Evolutionary conservation across 2,113 vertebrate genomes (phyloP), one percentile per base, ranked within the genome.

Genomic region (Odocoileus hemionus): DNA sequence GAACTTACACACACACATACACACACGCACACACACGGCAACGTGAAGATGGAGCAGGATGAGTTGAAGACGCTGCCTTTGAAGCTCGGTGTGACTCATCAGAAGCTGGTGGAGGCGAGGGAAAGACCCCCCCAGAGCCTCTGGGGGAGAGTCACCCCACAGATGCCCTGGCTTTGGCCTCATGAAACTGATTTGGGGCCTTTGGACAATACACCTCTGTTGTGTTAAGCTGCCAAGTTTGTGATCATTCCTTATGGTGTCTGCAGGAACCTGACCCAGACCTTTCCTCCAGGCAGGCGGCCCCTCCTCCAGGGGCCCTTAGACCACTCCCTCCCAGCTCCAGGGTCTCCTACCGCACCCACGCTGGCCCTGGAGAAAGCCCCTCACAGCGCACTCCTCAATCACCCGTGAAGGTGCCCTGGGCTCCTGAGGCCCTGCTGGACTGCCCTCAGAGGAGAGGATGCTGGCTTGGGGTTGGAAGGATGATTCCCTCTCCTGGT

Each of bases 351-450:
- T 8, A 2, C 57, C 0, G 2, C 7, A 30, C 2, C 15, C 11
- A 21, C 0, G 2, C 43, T 3, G 33, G 23, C 21, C 43, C 50
- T 9, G 39, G 30, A 33, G 3, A 43, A 16, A 52, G 64, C 61
- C 36, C 58, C 70, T 33, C 7, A 11, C 14, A 2, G 0, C 0
- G 1, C 1, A 6, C 78, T 45, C 52, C 30, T 30, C 2, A 1
- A 1, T 21, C 8, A 0, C 21, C 55, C 0, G 0, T 0, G 43
- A 13, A 9, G n/a, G 67, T 6, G 25, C 23, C 50, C 12, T 5
- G 36, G 64, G 57, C 9, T 45, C 58, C 90, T 30, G 30, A 11
- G 0, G 82, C 36, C 28, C 54, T 14, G 30, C 47, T 1, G 25
- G 13, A 33, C 39, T 1, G 36, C 25, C 19, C 36, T 11, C 8